A percentile compares a stretch with the other conserved stretches of the same genome.
Evolutionary conservation across 2,888 invertebrate species (phyloP).

Genomic region (Drosophila sordidapex): DNA sequence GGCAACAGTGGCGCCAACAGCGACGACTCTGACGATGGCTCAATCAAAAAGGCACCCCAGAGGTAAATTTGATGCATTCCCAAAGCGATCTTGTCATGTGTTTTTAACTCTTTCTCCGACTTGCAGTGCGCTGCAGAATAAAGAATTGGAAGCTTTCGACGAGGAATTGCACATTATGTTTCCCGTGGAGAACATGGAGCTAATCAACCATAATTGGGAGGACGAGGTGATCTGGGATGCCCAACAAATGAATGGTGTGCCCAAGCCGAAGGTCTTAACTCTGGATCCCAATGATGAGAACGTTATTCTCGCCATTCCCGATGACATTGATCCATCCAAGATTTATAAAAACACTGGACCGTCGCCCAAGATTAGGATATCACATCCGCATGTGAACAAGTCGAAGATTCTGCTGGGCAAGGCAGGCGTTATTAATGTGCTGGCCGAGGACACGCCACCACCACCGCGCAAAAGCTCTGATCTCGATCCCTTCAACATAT

Average conservation of each 20-base stretch:
- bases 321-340: slow-evolving; percentile 96
- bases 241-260: slow-evolving; percentile 93
- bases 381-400: slow-evolving; percentile 96
- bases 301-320: slow-evolving; percentile 96
- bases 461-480: slow-evolving; percentile 96
- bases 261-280: slow-evolving; percentile 97
- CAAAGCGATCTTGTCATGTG: neutral
- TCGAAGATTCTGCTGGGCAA: slow-evolving; percentile 96
- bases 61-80: slow-evolving; percentile 59
- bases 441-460: slow-evolving; percentile 96
- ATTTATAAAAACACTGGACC: slow-evolving; percentile 89
- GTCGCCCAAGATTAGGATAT: slow-evolving; percentile 95
- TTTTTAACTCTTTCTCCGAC: neutral
- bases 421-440: slow-evolving; percentile 97
- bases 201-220: slow-evolving; percentile 98
- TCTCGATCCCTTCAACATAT: slow-evolving; percentile 98
- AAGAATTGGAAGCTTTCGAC: slow-evolving; percentile 87
- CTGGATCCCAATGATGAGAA: slow-evolving; percentile 99
- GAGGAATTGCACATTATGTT: slow-evolving; percentile 99
- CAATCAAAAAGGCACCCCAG: slow-evolving; percentile 73
- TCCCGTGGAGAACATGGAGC: slow-evolving; percentile 98
- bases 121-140: slow-evolving; percentile 77
- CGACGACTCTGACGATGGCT: slow-evolving; percentile 53
- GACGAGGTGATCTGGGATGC: slow-evolving; percentile 99
- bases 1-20: slow-evolving; percentile 53